phyloP scores from a whole-genome alignment of 2,113 vertebrate genomes.

The Onychostruthus taczanowskii region DNA sequence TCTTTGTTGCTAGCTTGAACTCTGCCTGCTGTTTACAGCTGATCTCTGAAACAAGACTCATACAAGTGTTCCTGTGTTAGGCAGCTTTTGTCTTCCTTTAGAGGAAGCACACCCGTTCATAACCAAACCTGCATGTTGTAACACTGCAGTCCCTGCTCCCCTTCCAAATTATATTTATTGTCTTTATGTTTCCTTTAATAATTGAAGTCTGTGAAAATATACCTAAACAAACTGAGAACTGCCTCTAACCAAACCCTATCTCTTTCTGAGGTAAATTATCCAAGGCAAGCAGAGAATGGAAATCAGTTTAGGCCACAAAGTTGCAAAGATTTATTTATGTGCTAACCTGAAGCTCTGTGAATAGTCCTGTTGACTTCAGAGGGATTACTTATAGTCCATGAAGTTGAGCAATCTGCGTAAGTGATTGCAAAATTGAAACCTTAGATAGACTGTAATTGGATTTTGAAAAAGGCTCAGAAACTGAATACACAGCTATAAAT shows the following conservation, averaged over 20 bases:
- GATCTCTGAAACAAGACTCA: not conserved
- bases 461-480: constrained; percentile 52
- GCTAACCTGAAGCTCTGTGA: not conserved
- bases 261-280: not conserved
- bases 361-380: constrained; percentile 27
- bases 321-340: not conserved
- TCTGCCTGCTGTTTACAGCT: not conserved
- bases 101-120: fast-evolving
- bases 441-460: constrained; percentile 36
- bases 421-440: constrained; percentile 39
- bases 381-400: constrained; percentile 21
- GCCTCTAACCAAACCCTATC: not conserved
- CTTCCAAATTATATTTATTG: not conserved
- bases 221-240: not conserved
- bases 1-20: not conserved
- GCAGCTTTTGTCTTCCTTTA: not conserved
- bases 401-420: constrained; percentile 43
- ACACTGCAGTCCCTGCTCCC: not conserved
- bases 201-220: not conserved
- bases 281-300: not conserved
- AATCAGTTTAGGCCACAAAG: not conserved
- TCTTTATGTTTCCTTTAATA: not conserved
- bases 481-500: constrained; percentile 41
- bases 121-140: not conserved
- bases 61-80: not conserved